Evolutionary conservation across 2,797 vertebrate species (phyloP).

Genomic region (Delichon dasypus): DNA sequence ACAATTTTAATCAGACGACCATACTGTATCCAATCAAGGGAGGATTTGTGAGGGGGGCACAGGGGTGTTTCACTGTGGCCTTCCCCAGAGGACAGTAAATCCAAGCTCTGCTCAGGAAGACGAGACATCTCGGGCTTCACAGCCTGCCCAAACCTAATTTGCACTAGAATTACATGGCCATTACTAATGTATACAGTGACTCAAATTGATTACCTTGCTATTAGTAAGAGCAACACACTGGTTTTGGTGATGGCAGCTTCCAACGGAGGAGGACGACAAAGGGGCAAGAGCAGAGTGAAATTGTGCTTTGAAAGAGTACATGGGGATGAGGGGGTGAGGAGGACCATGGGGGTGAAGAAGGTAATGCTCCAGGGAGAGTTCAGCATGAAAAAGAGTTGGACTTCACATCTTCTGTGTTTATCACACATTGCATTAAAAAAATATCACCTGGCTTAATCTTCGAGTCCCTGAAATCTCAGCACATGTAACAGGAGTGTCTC

Average conservation of each 20-base stretch:
- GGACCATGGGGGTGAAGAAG: neutral
- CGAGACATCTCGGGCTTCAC: conserved; percentile 26
- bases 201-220: conserved; percentile 68
- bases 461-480: neutral
- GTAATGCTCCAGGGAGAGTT: neutral
- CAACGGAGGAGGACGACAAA: neutral
- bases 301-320: neutral
- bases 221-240: neutral
- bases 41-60: conserved; percentile 16
- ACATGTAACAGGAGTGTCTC: neutral
- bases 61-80: neutral
- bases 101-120: conserved; percentile 62
- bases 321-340: neutral
- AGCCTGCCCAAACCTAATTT: conserved; percentile 69
- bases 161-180: conserved; percentile 68
- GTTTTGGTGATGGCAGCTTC: neutral
- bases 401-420: neutral
- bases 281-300: neutral
- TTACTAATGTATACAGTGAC: conserved; percentile 67
- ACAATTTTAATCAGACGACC: conserved; percentile 64
- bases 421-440: neutral
- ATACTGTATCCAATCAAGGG: conserved; percentile 60
- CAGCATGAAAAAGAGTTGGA: neutral
- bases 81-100: conserved; percentile 69
- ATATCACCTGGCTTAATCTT: neutral